Base-by-base conservation (phyloP, 2,888 invertebrate genomes). In the Athalia circularis region DNA sequence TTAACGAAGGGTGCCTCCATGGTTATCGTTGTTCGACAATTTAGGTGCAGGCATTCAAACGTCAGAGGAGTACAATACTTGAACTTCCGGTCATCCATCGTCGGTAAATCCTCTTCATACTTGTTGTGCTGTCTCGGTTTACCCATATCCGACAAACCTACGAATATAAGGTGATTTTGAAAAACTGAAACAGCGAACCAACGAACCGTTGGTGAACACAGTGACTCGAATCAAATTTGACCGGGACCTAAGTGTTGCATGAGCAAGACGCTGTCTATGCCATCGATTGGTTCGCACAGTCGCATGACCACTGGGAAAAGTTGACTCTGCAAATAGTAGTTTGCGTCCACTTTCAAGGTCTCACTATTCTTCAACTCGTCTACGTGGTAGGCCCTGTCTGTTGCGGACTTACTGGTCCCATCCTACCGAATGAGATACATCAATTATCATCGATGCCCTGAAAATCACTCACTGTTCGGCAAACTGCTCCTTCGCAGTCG, bases 221-320 rank as follows among this genome's bases (percentile, higher is more conserved):
- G 11, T 2, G 45, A 9, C 54, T 52, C 5, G 48, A 8, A 8
- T 4, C 48, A 47, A 52, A 11, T 9, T 83, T 87, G 92, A 88
- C 94, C 94, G 78, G 94, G 89, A 84, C 98, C 99, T 79, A 99
- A 92, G 88, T 96, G 95, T 86, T 96, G 95, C 0, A 99, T 99
- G 80, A 99, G 94, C 81, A 96, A 93, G 74, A 95, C 96, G 3
- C 96, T 94, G 91, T 99, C 98, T 82, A 97, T 96, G 9, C 97
- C 98, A 82, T 98, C 97, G 65, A 99, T 96, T 0, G 99, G 99
- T 82, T 98, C 98, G 88, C 98, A 97, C 87, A 99, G 94, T 83
- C 99, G 94, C 48, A 97, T 95, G 80, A 99, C 95, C 0, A 99
- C 98, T 0, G 99, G 99, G 90, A 98, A 98, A 64, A 99, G 93